phyloP scores from a whole-genome alignment of 1,140 invertebrate species.

The Theocolax elegans region DNA sequence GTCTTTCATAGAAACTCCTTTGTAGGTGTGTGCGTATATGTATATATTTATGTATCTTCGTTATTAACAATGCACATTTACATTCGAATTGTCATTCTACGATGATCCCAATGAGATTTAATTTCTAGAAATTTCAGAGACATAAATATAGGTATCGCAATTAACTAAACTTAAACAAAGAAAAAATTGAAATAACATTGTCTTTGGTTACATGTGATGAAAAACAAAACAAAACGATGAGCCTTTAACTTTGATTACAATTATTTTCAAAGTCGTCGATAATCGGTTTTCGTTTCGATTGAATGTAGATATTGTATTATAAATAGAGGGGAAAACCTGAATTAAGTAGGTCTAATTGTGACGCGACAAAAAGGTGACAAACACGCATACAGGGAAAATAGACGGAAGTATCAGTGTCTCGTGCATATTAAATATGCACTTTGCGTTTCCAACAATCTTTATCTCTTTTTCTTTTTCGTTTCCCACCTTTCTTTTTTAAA shows the following conservation, averaged over 20 bases:
- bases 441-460: too few species aligned
- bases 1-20: conserved; percentile 5
- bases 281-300: conserved; percentile 53
- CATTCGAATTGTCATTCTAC: conserved; percentile 11
- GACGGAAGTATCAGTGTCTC: not conserved
- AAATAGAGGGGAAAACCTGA: conserved; percentile 43
- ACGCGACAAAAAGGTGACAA: not conserved
- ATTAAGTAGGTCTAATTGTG: conserved; percentile 2
- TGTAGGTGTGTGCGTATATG: too few species aligned
- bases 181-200: conserved; percentile 49
- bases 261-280: conserved; percentile 55
- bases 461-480: too few species aligned
- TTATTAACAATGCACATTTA: too few species aligned
- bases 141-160: not conserved
- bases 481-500: not conserved
- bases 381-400: not conserved
- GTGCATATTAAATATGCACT: conserved; percentile 9
- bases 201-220: conserved; percentile 61
- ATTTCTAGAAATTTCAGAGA: conserved; percentile 3
- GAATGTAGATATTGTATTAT: conserved; percentile 63
- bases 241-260: conserved; percentile 57
- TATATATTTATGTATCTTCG: too few species aligned
- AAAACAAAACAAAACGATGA: conserved; percentile 54
- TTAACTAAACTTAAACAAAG: not conserved
- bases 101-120: conserved; percentile 8